These are phyloP conservation scores for Hylyphantes graminicola DNA, from an alignment of 1,140 invertebrate genomes.

Conservation along the genomic window DNA sequence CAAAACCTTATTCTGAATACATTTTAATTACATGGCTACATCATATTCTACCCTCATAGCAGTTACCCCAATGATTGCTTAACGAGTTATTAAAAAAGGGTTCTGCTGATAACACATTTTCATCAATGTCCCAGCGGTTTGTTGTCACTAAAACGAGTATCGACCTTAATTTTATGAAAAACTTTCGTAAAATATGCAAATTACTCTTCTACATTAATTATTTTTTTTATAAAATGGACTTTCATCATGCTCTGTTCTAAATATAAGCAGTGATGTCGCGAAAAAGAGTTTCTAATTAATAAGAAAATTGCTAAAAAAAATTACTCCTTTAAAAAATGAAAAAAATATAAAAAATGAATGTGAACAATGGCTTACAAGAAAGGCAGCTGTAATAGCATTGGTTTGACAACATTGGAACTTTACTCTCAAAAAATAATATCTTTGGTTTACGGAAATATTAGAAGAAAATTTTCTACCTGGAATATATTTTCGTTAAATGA, in stretches of 20 bases:
- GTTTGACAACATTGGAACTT: not conserved
- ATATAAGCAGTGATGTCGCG: constrained; percentile 17
- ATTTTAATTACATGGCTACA: too few relatives aligned
- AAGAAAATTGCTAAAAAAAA: constrained; percentile 34
- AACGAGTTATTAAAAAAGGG: constrained; percentile 1
- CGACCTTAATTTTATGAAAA: not conserved
- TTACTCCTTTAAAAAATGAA: not conserved
- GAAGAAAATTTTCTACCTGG: too few relatives aligned
- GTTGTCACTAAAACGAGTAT: constrained; percentile 11
- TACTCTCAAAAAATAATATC: too few relatives aligned
- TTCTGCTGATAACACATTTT: constrained; percentile 13
- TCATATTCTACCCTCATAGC: not conserved
- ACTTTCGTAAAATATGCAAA: constrained; percentile 28
- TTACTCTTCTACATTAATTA: constrained; percentile 34
- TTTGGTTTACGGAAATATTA: too few relatives aligned
- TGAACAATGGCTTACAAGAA: constrained; percentile 25
- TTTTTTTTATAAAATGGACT: constrained; percentile 7
- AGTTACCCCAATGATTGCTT: constrained; percentile 1
- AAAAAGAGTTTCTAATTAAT: constrained; percentile 40
- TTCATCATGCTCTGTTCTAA: constrained; percentile 10
- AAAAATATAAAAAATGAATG: constrained; percentile 12
- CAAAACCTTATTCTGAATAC: too few relatives aligned
- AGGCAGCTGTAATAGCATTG: constrained; percentile 30
- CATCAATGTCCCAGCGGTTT: constrained; percentile 29
- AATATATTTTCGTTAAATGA: too few relatives aligned